Evolutionary conservation across 1,140 invertebrate genomes (phyloP), one percentile per base, ranked within the genome.

Genomic region (Drosophila guanche): DNA sequence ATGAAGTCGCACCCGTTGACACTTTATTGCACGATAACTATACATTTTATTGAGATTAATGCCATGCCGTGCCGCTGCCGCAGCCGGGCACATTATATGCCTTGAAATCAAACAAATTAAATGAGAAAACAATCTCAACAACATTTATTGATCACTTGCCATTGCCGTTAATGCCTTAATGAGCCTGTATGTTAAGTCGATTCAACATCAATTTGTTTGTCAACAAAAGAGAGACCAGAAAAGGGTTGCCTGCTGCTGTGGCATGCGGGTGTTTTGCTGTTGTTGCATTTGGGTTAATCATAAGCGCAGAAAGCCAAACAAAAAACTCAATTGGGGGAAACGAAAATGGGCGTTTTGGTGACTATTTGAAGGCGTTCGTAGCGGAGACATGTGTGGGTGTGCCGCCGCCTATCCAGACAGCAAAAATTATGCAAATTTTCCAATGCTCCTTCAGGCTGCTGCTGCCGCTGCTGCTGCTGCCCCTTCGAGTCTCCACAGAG

Each of bases 11-110:
- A 46, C 51, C 47, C 72, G 66, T 72, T 88, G 83, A 88, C 83
- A 88, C 76, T 88, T 88, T 88, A 88, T 88, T 88, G 80, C 83
- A 56, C 63, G 83, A 88, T 88, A 88, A 88, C 83, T 78, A 88
- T 88, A 88, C 88, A 88, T 88, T 88, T 79, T 79, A 88, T 75
- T 61, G 76, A 88, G 83, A 88, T 88, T 88, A 83, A 88, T 88
- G 76, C 76, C 69, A 65, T 79, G 75, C 51, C 33, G 50, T 50
- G 16, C 16, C 16, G 16, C 16, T 20, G 16, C 16, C 16, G 16
- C 16, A 1, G 16, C 16, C 16, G 16, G 61, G 80, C 73, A 84
- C 67, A 71, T 59, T 58, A 54, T 63, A 58, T 58, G 47, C 66
- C 42, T 83, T 89, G 7, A 88, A 88, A 88, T 88, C 74, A 76